phyloP scores from a whole-genome alignment of 2,797 vertebrate genomes.

The Gastrophryne carolinensis region DNA sequence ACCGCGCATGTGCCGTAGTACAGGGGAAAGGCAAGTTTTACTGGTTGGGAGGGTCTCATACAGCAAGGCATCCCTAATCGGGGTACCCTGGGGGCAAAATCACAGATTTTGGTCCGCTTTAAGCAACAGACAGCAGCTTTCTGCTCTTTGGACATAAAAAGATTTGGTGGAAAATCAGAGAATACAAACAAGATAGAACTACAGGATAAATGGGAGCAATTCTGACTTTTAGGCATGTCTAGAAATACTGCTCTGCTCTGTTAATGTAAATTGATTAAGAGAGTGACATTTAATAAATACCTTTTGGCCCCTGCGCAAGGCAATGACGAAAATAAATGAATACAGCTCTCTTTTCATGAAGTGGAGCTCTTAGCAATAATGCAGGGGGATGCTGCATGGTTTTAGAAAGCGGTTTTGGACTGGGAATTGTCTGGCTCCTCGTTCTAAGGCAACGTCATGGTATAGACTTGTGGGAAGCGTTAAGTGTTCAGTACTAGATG shows the following conservation, averaged over 20 bases:
- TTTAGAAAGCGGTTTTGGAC: constrained; percentile 48
- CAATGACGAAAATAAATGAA: constrained; percentile 35
- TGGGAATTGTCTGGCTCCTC: constrained; percentile 46
- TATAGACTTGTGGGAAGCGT: constrained; percentile 56
- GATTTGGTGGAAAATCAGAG: background rate
- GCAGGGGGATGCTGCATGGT: constrained; percentile 34
- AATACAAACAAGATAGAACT: background rate
- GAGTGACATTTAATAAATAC: constrained; percentile 42
- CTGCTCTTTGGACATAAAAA: no score
- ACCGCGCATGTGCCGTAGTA: no score
- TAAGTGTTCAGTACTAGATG: constrained; percentile 49
- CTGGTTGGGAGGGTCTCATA: no score
- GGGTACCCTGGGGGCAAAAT: no score
- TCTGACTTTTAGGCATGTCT: background rate
- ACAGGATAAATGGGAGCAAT: constrained; percentile 25
- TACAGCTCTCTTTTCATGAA: constrained; percentile 44
- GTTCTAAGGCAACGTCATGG: constrained; percentile 44
- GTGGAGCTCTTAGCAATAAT: constrained; percentile 46
- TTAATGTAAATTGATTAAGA: constrained; percentile 30
- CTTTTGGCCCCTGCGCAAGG: constrained; percentile 16
- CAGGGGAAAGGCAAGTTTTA: no score
- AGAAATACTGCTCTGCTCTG: background rate
- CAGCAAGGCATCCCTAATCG: no score
- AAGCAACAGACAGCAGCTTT: no score
- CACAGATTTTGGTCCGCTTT: no score